Percentiles rank a stretch among this genome's conserved stretches.
Evolutionary conservation across 2,888 invertebrate species (phyloP).

Genomic region (Pachliopta kotzebuea): DNA sequence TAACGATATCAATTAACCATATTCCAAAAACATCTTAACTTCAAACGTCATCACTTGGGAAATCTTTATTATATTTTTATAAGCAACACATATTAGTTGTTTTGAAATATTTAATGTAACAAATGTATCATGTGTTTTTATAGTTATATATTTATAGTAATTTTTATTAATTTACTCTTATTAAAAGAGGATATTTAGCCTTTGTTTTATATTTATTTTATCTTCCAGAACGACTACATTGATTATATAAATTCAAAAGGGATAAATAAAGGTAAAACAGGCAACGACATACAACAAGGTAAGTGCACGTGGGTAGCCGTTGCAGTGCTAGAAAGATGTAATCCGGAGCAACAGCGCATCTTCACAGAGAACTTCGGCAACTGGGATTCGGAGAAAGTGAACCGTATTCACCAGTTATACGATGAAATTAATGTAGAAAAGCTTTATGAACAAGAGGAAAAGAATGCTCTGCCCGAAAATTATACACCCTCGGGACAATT

Average conservation of each 20-base stretch:
- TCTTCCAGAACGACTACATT: slow-evolving; percentile 87
- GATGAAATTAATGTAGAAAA: slow-evolving; percentile 84
- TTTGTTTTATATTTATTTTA: slow-evolving; percentile 14
- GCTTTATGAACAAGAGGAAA: slow-evolving; percentile 71
- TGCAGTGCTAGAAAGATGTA: slow-evolving; percentile 89
- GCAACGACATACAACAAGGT: slow-evolving; percentile 93
- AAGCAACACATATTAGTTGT: no score
- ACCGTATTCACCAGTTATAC: slow-evolving; percentile 51
- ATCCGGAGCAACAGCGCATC: slow-evolving; percentile 76
- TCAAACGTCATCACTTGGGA: no score
- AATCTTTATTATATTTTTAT: no score
- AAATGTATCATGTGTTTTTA: no score
- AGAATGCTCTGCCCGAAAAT: slow-evolving; percentile 11
- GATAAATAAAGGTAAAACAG: slow-evolving; percentile 89
- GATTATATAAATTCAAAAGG: slow-evolving; percentile 92
- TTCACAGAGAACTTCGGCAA: slow-evolving; percentile 84
- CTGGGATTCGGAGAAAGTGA: slow-evolving; percentile 81
- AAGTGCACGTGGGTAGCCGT: slow-evolving; percentile 96
- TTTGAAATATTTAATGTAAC: no score
- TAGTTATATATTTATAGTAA: no score
- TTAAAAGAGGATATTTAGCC: no score
- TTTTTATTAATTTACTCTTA: no score
- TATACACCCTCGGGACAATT: slow-evolving; percentile 11
- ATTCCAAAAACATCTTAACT: no score
- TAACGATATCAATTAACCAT: no score